Evolutionary conservation across 1,140 invertebrate genomes (phyloP), one percentile per base, ranked within the genome.

Genomic region (Sitobion miscanthi): DNA sequence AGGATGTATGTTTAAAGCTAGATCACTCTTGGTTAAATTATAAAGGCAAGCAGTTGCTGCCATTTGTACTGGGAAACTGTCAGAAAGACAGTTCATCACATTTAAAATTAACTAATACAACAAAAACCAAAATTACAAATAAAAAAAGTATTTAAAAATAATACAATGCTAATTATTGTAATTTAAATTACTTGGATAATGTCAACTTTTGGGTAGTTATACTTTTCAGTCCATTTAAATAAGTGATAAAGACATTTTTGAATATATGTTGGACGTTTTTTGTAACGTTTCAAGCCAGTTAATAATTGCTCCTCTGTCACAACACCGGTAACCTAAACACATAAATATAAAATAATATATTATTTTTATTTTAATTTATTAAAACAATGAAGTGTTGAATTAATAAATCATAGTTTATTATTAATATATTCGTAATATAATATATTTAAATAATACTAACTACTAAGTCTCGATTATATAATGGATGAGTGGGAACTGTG

Each of bases 31-130:
- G 2, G 97, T 97, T 38, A 98, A 96, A 95, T 98, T 98, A 94
- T 98, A 98, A 38, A 98, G 95, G 95, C 97, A 98, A 47, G 97
- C 97, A 54, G 97, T 98, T 20, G 97, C 97, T 82, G 97, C 97
- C 96, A 98, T 97, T 95, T 98, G 97, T 82, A 98, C 96, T 47
- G 96, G 96, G 93, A 97, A 96, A 92, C 96, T 96, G 90, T 96
- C 96, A 9, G 96, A 96, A 95, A 98, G 97, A 45, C 95, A 95
- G 94, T 96, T 96, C 97, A 98, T 97, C 49, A 96, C 95, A 82
- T 96, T 96, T 94, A 98, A 95, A n/a, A 98, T 96, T 92, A 97
- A 95, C 95, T 97, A 94, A 47, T 94, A 95, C 11, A 85, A 94
- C 23, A 83, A 91, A 90, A 94, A 93, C 30, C n/a, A 20, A 89